Evolutionary conservation across 2,888 invertebrate genomes (phyloP).

Genomic region (Xanthorhoe designata): DNA sequence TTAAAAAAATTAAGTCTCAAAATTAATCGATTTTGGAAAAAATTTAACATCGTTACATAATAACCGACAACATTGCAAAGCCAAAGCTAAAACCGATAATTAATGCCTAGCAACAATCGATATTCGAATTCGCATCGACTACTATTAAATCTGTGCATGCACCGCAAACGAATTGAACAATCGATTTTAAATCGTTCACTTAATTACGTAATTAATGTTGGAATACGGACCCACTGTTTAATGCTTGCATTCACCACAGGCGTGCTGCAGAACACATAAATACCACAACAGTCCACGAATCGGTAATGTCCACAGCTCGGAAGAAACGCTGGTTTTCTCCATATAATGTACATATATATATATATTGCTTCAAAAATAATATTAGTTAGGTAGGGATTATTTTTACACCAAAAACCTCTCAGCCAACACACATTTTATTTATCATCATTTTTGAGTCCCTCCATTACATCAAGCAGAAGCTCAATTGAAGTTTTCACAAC

Average conservation of each 20-base stretch:
- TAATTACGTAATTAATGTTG: slow-evolving; percentile 77
- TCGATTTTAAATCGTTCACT: slow-evolving; percentile 72
- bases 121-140: slow-evolving; percentile 19
- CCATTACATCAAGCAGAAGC: background rate
- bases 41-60: too few species aligned
- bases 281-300: slow-evolving; percentile 58
- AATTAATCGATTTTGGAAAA: too few species aligned
- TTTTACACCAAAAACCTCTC: too few species aligned
- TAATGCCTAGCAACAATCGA: slow-evolving; percentile 41
- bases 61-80: slow-evolving; percentile 35
- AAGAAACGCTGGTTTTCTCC: slow-evolving; percentile 8
- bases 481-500: background rate
- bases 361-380: too few species aligned
- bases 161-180: slow-evolving; percentile 73
- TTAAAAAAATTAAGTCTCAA: too few species aligned
- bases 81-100: slow-evolving; percentile 60
- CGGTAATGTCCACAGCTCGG: slow-evolving; percentile 16
- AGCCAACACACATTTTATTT: too few species aligned
- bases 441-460: too few species aligned
- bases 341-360: too few species aligned
- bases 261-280: slow-evolving; percentile 54
- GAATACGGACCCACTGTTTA: slow-evolving; percentile 53
- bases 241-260: slow-evolving; percentile 43
- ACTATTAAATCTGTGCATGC: slow-evolving; percentile 40
- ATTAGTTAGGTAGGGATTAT: too few species aligned